Percentiles rank a stretch among this genome's conserved stretches.
Evolutionary conservation across 2,113 vertebrate genomes (phyloP).

Genomic region (Bufo gargarizans): DNA sequence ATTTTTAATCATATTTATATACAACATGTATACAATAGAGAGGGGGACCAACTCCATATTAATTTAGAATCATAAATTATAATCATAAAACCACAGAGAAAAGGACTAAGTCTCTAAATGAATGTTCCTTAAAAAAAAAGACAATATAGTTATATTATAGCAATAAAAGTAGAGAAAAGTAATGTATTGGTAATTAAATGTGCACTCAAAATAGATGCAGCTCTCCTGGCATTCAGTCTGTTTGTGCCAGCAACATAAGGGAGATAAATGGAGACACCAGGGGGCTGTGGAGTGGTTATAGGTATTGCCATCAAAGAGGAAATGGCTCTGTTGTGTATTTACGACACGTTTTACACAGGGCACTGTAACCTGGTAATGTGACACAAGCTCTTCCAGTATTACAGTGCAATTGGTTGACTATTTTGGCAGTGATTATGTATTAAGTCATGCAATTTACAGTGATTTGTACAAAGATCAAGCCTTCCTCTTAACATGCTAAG

Average conservation of each 20-base stretch:
- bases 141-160: background rate
- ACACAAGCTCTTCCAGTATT: background rate
- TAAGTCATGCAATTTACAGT: slow-evolving; percentile 8
- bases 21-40: no score
- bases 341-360: background rate
- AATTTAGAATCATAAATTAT: no score
- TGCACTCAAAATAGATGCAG: background rate
- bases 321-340: slow-evolving; percentile 1
- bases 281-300: background rate
- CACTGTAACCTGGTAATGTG: slow-evolving; percentile 4
- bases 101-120: background rate
- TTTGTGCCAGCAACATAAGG: background rate
- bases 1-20: no score
- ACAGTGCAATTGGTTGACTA: background rate
- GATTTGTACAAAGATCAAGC: background rate
- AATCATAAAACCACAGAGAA: background rate
- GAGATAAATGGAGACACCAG: background rate
- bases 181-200: background rate
- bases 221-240: background rate
- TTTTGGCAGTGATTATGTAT: background rate
- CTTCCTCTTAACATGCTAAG: background rate
- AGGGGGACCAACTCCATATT: no score
- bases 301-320: background rate
- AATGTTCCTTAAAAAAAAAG: background rate
- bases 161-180: background rate